These are phyloP conservation scores for Columba guinea DNA, from an alignment of 2,797 vertebrate genomes.

Conservation along the genomic window DNA sequence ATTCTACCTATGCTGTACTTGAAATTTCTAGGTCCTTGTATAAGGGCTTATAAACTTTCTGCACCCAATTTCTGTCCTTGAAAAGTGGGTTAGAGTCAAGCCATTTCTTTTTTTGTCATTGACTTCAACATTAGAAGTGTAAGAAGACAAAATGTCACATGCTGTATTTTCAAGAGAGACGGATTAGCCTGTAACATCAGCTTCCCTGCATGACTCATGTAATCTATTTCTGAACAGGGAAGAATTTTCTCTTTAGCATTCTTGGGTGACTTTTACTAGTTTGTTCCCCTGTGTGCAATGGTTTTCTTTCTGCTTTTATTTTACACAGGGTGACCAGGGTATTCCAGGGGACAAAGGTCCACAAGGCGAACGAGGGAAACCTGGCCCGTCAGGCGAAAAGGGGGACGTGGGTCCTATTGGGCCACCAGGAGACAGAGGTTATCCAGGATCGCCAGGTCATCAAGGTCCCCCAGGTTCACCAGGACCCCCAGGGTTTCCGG, in stretches of 20 bases:
- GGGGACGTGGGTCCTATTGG: conserved; percentile 84
- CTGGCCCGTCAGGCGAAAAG: conserved; percentile 80
- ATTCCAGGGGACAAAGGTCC: conserved; percentile 94
- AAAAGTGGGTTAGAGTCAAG: neutral
- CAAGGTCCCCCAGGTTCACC: conserved; percentile 77
- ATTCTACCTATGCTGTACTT: neutral
- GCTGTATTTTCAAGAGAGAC: neutral
- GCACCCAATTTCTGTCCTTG: neutral
- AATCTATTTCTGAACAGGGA: neutral
- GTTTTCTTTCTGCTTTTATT: neutral
- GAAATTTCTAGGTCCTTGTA: neutral
- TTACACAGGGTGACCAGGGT: conserved; percentile 90
- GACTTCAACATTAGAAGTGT: neutral
- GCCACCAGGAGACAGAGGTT: conserved; percentile 85
- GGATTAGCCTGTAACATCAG: neutral
- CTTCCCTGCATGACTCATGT: neutral
- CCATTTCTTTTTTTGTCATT: neutral
- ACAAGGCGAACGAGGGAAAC: conserved; percentile 92
- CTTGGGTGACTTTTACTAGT: neutral
- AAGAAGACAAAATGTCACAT: neutral
- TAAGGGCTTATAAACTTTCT: neutral
- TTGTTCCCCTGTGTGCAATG: neutral
- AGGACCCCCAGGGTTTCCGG: conserved; percentile 76
- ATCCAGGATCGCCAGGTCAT: conserved; percentile 84
- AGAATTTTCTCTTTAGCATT: neutral